Conservation (phyloP, 2,113 vertebrate genomes). For the Hypomesus transpacificus region DNA sequence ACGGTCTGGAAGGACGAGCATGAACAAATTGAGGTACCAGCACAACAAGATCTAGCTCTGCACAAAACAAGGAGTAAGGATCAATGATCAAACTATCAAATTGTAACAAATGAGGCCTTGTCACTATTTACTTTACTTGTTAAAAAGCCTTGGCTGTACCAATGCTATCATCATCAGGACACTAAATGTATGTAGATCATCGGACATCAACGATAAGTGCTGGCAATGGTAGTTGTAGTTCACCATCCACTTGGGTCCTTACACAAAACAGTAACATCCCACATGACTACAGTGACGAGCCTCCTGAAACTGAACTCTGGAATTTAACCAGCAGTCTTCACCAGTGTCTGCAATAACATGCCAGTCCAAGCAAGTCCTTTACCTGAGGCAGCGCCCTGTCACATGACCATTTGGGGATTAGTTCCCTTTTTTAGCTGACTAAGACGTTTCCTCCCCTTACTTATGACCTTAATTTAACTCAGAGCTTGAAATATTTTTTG, state of each 20-base stretch:
- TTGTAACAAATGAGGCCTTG: no score
- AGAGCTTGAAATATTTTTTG: conserved; percentile 3
- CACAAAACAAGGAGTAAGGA: not conserved
- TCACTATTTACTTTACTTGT: no score
- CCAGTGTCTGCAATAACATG: not conserved
- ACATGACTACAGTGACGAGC: no score
- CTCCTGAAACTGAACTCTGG: no score
- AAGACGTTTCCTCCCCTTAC: not conserved
- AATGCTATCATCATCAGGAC: no score
- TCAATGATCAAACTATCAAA: no score
- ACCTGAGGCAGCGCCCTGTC: not conserved
- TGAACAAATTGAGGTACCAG: not conserved
- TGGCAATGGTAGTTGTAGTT: no score
- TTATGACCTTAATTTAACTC: conserved; percentile 33
- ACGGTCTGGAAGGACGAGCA: conserved; percentile 6
- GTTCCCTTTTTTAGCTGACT: not conserved
- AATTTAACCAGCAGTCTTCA: not conserved
- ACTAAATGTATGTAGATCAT: no score
- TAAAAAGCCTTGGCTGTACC: no score
- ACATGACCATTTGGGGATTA: not conserved
- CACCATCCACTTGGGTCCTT: no score
- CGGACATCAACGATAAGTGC: no score
- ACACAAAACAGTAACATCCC: no score
- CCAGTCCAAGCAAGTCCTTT: not conserved
- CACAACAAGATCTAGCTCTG: not conserved